Base-by-base conservation (phyloP, 1,140 invertebrate species). In the Chymomyza costata region DNA sequence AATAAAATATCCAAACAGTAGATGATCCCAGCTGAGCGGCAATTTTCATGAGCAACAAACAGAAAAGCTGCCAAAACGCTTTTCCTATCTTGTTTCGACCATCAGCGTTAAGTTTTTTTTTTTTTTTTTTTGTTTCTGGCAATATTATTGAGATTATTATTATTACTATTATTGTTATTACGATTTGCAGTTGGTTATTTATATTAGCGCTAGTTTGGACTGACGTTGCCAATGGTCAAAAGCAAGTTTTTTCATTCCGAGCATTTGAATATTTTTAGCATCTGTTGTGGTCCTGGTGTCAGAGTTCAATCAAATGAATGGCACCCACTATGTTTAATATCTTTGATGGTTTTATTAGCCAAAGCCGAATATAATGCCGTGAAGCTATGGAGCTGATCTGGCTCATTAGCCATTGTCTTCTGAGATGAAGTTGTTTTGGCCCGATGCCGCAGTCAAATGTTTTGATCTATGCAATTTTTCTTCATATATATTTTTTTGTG, bases 251-350 rank as follows among this genome's bases (percentile, higher is more conserved):
- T n/a, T n/a, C n/a, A n/a, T n/a, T n/a, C n/a, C n/a, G n/a, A n/a
- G n/a, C n/a, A n/a, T n/a, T n/a, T n/a, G n/a, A n/a, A n/a, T n/a
- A n/a, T n/a, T n/a, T n/a, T 45, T 57, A 65, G 60, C 60, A 65
- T 57, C 47, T 57, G 52, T 44, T 60, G 43, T 25, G 52, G 65
- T 47, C 47, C 53, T 49, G 47, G 66, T 54, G 50, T 76, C 73
- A 78, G 46, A 76, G 71, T 78, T 76, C 71, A 76, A 56, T 58
- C 71, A 76, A 76, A 76, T 76, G 71, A 76, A 76, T 76, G 73
- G 71, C 71, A 78, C 71, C 71, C 71, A 71, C 73, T 80, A 80
- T 73, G 59, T 71, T 80, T 78, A 78, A 78, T 78, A 66, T 58
- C 55, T 80, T 78, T 78, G 71, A 78, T 78, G 71, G 71, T 78